A percentile compares a stretch with the other conserved stretches of the same genome.
Conservation (phyloP, 2,888 invertebrate genomes). For the Spisula solida region DNA sequence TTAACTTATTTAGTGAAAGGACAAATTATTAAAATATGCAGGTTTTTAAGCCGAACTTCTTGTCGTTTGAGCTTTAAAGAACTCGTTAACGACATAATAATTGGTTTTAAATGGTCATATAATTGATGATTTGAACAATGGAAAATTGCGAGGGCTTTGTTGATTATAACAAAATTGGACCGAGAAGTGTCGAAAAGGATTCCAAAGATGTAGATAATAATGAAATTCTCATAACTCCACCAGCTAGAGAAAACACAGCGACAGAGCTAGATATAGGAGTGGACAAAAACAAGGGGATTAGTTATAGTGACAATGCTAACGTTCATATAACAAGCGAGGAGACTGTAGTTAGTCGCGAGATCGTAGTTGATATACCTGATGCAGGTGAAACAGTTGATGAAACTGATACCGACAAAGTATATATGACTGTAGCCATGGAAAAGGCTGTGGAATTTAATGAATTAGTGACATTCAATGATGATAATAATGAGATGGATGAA, state of each 20-base stretch:
- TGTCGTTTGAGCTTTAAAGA: background rate
- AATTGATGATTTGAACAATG: conserved; percentile 4
- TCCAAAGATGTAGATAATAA: conserved; percentile 1
- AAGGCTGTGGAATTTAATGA: conserved; percentile 22
- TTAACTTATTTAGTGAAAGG: background rate
- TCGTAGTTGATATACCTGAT: background rate
- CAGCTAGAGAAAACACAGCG: conserved; percentile 55
- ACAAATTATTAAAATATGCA: background rate
- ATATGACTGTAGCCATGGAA: conserved; percentile 36
- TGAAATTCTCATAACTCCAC: conserved; percentile 51
- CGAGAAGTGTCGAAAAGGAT: conserved; percentile 19
- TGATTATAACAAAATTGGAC: background rate
- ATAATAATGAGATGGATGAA: conserved; percentile 22
- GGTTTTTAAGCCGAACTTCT: background rate
- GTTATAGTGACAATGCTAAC: background rate
- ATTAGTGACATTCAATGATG: background rate
- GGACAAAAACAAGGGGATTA: background rate
- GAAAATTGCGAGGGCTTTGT: background rate
- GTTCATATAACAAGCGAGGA: background rate
- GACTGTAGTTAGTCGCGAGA: conserved; percentile 8
- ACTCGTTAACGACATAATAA: background rate
- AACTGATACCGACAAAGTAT: background rate
- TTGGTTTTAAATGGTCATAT: background rate
- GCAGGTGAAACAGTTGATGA: background rate
- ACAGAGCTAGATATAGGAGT: conserved; percentile 8